Percentiles rank a stretch among this genome's conserved stretches.
Evolutionary conservation across 2,888 invertebrate species (phyloP).

Genomic region (Epicampocera succincta): DNA sequence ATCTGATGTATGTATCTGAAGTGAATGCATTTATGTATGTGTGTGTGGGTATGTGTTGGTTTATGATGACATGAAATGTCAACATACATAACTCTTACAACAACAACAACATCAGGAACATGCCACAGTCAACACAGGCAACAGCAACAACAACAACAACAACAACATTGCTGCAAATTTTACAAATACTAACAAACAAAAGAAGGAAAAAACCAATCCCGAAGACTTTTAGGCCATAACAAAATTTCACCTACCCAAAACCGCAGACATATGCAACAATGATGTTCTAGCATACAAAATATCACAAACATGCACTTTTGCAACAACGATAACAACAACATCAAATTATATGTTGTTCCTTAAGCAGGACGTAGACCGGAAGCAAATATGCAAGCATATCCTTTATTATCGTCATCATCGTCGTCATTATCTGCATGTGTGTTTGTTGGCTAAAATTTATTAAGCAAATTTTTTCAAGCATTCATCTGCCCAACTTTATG

Average conservation of each 20-base stretch:
- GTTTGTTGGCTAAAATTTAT: not conserved
- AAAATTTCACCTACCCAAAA: constrained; percentile 61
- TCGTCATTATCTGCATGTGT: constrained; percentile 20
- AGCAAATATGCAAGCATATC: constrained; percentile 5
- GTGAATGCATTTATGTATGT: not conserved
- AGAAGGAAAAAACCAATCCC: not conserved
- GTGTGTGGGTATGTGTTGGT: constrained; percentile 32
- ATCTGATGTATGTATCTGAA: not conserved
- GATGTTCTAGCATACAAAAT: constrained; percentile 52
- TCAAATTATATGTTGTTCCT: not conserved
- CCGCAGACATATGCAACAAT: constrained; percentile 73
- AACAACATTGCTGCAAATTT: constrained; percentile 61
- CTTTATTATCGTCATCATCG: constrained; percentile 38
- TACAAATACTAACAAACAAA: constrained; percentile 46
- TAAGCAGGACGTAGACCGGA: not conserved
- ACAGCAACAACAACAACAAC: constrained; percentile 18
- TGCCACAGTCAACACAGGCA: too few relatives aligned
- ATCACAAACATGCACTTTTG: constrained; percentile 29
- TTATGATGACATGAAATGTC: constrained; percentile 67
- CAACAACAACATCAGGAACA: constrained; percentile 51
- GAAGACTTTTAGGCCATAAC: constrained; percentile 9
- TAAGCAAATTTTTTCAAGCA: constrained; percentile 27
- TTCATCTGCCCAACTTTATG: constrained; percentile 31
- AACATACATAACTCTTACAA: constrained; percentile 65
- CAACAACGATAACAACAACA: not conserved